Evolutionary conservation across 92 coral and sea anemone genomes (phyloP).

Genomic region (Epizoanthus rinbou): DNA sequence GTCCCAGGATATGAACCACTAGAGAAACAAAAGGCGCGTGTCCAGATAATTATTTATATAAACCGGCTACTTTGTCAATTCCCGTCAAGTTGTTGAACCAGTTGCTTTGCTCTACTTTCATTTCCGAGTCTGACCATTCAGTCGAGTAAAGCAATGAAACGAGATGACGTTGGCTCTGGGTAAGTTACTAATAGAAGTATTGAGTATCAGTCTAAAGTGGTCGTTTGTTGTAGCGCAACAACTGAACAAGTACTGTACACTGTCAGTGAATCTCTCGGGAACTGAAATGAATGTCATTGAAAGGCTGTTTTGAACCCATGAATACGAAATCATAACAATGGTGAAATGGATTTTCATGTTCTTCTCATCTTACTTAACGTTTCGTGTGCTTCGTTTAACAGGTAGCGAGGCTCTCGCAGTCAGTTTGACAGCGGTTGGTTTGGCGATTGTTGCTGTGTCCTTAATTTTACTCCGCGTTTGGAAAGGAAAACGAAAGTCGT

Average conservation of each 20-base stretch:
- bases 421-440: not conserved
- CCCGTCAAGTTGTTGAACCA: not conserved
- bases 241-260: not conserved
- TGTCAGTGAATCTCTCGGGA: conserved; percentile 4
- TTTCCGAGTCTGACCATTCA: not conserved
- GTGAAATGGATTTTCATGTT: conserved; percentile 1
- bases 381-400: not conserved
- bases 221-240: not conserved
- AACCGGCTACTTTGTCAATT: not conserved
- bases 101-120: not conserved
- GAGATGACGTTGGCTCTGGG: not conserved
- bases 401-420: not conserved
- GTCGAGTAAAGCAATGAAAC: not conserved
- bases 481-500: conserved; percentile 15
- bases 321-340: conserved; percentile 21
- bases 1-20: not conserved
- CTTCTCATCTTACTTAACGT: not conserved
- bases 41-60: not conserved
- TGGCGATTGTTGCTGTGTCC: not conserved
- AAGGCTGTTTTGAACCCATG: conserved; percentile 14
- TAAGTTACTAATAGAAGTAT: not conserved
- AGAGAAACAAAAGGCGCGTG: conserved; percentile 14
- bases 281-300: not conserved
- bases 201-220: not conserved
- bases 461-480: not conserved